phyloP scores from a whole-genome alignment of 2,113 vertebrate genomes.

The Chionomys nivalis region DNA sequence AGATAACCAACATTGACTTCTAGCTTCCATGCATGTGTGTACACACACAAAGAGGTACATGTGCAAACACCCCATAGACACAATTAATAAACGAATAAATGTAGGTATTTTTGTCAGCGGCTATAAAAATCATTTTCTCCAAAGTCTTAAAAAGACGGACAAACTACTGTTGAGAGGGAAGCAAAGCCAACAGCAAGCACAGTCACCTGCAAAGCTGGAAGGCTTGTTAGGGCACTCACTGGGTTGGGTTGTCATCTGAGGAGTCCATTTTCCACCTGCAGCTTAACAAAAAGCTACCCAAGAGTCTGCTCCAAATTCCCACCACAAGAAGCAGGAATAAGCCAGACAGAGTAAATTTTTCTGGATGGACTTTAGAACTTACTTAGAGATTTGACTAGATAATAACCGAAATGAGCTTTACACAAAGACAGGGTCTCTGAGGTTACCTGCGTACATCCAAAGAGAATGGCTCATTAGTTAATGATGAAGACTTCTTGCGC shows the following conservation, averaged over 20 bases:
- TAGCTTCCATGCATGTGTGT: background rate
- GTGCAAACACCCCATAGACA: background rate
- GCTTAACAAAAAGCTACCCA: background rate
- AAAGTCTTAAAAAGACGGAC: conserved; percentile 21
- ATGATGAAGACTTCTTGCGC: background rate
- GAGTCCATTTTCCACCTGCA: background rate
- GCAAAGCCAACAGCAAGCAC: background rate
- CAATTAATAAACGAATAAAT: background rate
- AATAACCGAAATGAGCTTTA: conserved; percentile 46
- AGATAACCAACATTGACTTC: background rate
- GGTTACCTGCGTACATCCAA: background rate
- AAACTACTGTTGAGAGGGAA: background rate
- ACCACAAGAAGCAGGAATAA: background rate
- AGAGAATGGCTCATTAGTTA: background rate
- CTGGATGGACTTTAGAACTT: background rate
- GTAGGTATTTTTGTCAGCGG: conserved; percentile 1
- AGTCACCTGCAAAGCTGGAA: background rate
- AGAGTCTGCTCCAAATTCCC: background rate
- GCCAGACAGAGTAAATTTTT: background rate
- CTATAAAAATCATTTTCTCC: conserved; percentile 44
- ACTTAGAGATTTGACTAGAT: background rate
- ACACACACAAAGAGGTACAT: background rate
- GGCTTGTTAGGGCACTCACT: background rate
- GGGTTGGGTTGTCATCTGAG: background rate
- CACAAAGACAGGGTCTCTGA: background rate